A percentile compares a stretch with the other conserved stretches of the same genome.
Conservation (phyloP, 2,888 invertebrate species). For the Caenorhabditis imperialis region DNA sequence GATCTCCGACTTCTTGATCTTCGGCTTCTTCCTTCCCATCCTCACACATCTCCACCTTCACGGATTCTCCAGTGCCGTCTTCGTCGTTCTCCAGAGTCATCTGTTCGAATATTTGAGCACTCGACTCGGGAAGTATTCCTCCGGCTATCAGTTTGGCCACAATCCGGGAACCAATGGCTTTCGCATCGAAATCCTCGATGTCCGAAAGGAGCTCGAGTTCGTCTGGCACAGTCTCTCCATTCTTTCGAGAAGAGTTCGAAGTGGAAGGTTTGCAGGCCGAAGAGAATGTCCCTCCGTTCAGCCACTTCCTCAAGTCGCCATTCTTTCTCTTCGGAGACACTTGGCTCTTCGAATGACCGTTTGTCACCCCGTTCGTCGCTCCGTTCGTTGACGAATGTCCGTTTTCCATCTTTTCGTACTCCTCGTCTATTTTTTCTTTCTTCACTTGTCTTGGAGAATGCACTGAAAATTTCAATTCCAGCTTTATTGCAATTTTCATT, state of each 20-base stretch:
- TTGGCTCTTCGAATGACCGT: slow-evolving; percentile 17
- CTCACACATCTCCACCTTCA: slow-evolving; percentile 30
- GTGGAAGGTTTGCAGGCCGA: slow-evolving; percentile 2
- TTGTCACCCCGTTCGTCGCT: slow-evolving; percentile 5
- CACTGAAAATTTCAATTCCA: slow-evolving; percentile 27
- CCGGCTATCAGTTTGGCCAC: slow-evolving; percentile 39
- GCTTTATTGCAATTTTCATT: too few species aligned
- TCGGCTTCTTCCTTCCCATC: slow-evolving; percentile 51
- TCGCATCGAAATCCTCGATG: slow-evolving; percentile 41
- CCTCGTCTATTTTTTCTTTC: slow-evolving; percentile 36
- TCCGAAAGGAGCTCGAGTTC: slow-evolving; percentile 28
- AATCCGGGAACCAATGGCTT: slow-evolving; percentile 39
- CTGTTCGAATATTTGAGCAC: slow-evolving; percentile 49
- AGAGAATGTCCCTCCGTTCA: background rate
- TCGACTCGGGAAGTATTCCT: slow-evolving; percentile 39
- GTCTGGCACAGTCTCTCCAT: background rate
- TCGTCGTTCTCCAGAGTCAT: slow-evolving; percentile 25
- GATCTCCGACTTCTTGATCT: slow-evolving; percentile 51
- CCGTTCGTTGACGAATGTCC: slow-evolving; percentile 16
- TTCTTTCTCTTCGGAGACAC: slow-evolving; percentile 34
- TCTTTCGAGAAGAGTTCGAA: background rate
- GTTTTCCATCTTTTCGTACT: slow-evolving; percentile 23
- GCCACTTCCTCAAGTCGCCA: slow-evolving; percentile 32
- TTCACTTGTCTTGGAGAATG: slow-evolving; percentile 34
- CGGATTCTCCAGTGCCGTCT: background rate